Base-by-base conservation (phyloP, 2,888 invertebrate genomes). In the Carcina quercana region DNA sequence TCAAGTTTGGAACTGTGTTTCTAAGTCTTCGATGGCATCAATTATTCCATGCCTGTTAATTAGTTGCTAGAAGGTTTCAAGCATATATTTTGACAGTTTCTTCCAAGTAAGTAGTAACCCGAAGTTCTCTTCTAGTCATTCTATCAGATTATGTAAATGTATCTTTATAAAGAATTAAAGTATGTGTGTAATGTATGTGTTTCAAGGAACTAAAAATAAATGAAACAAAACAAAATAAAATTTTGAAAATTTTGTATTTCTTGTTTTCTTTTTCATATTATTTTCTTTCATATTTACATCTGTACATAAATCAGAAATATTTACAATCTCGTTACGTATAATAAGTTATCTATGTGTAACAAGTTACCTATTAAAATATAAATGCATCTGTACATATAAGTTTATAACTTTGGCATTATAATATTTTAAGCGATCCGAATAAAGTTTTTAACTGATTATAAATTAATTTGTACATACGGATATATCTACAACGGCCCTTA, bases 401-500 rank as follows among this genome's bases (percentile, higher is more conserved):
- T 73, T 74, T 70, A 64, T 65, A 83, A 76, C 83, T 83, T 83
- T 83, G 83, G 83, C 74, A 82, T 83, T 75, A 71, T 72, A 72
- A 59, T 65, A 65, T 59, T 54, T 63, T 65, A 63, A 61, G 57
- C 52, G 44, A 53, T 54, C 41, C 40, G 55, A 52, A 40, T 38
- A 40, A 38, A 37, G 40, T 35, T n/a, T n/a, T n/a, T 42, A 25
- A 30, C 28, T 19, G 37, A 34, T 32, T 34, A 31, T 31, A 32
- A 35, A 15, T 39, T 13, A 6, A 25, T 28, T 30, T 30, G 30
- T 30, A 31, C 25, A 31, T 13, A 8, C 3, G 10, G 12, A 13
- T 10, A 20, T 42, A 39, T 26, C 58, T 71, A 80, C 73, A 76
- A 58, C 42, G 46, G 48, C 52, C 51, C 47, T 38, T 42, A 43